Evolutionary conservation across 2,113 vertebrate genomes (phyloP).

Genomic region (Carassius carassius): DNA sequence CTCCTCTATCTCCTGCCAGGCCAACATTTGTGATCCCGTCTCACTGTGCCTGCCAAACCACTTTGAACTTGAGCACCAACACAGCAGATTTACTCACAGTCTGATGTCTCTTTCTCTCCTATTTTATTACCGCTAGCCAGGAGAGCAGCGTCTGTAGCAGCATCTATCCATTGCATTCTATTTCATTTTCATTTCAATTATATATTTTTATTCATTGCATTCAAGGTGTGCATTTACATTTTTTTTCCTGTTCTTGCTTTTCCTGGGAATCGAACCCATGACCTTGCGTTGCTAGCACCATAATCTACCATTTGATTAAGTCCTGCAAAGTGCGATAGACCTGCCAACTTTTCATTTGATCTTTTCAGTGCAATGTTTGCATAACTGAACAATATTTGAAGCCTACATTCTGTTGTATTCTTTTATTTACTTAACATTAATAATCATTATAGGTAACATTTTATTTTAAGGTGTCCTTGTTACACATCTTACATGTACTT

Average conservation of each 20-base stretch:
- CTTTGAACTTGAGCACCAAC: background rate
- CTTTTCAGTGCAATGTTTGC: too few species aligned
- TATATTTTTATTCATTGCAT: background rate
- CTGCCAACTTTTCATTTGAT: too few species aligned
- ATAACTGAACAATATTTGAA: too few species aligned
- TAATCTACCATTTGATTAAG: background rate
- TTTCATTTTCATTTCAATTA: background rate
- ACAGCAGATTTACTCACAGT: constrained; percentile 19
- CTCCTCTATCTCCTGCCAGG: background rate
- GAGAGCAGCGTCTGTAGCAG: background rate
- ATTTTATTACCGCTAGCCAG: background rate
- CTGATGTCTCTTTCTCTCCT: background rate
- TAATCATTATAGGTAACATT: too few species aligned
- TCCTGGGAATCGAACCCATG: background rate
- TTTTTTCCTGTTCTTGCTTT: background rate
- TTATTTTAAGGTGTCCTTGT: too few species aligned
- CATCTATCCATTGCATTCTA: background rate
- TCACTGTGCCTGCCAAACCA: constrained; percentile 28
- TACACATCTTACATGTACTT: too few species aligned
- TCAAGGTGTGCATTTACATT: background rate
- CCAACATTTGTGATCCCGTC: background rate
- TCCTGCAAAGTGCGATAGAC: too few species aligned
- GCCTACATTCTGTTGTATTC: too few species aligned
- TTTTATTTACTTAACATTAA: too few species aligned
- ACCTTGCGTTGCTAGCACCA: background rate